These are phyloP conservation scores for Dysmachus trigonus DNA, from an alignment of 2,888 invertebrate genomes.

Conservation along the genomic window DNA sequence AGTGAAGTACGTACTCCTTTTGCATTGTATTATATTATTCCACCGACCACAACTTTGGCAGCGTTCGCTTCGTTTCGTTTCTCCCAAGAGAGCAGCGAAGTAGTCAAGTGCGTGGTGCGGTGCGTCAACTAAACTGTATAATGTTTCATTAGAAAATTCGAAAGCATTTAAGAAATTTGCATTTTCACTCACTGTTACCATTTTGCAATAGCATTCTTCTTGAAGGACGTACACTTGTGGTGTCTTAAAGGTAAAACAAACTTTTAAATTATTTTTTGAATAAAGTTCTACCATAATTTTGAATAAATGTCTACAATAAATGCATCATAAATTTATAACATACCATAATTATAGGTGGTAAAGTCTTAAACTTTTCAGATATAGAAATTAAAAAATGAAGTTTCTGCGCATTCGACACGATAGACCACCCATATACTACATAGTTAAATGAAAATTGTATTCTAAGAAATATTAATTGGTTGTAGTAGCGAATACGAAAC, in stretches of 20 bases:
- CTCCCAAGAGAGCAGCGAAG: slow-evolving; percentile 4
- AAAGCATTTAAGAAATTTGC: neutral
- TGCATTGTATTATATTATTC: neutral
- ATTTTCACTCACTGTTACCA: neutral
- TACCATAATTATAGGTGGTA: too few relatives aligned
- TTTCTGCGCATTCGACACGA: too few relatives aligned
- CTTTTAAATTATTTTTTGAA: neutral
- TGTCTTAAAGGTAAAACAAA: neutral
- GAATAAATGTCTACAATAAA: neutral
- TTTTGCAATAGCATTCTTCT: neutral
- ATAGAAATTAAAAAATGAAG: too few relatives aligned
- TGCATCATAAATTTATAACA: neutral
- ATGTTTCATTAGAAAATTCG: neutral
- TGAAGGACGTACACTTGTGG: neutral
- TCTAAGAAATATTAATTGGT: too few relatives aligned
- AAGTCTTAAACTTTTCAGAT: too few relatives aligned
- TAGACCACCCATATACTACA: too few relatives aligned
- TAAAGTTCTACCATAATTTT: neutral
- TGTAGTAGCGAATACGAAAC: too few relatives aligned
- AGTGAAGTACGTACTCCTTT: neutral
- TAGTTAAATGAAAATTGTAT: too few relatives aligned
- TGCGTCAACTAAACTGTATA: neutral
- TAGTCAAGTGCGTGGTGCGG: neutral
- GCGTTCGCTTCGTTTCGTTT: neutral
- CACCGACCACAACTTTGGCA: neutral